A percentile compares a stretch with the other conserved stretches of the same genome.
phyloP scores from a whole-genome alignment of 2,888 invertebrate genomes.

The Rhaphigaster nebulosa region DNA sequence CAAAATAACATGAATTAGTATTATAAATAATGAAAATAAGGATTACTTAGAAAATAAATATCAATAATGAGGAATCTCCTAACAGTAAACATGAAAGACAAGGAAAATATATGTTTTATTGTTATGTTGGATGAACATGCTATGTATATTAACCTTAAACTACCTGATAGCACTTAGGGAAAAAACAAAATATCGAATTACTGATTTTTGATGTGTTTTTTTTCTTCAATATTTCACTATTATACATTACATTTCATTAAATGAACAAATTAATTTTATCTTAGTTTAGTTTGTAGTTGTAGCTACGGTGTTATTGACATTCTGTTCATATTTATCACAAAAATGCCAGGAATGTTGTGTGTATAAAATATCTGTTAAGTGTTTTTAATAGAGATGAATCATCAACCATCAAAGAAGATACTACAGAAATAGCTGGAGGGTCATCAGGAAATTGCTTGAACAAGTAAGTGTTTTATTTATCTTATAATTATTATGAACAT shows the following conservation, averaged over 20 bases:
- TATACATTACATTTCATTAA: not conserved
- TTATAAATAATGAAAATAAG: no score
- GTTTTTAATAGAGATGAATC: slow-evolving; percentile 41
- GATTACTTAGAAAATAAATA: no score
- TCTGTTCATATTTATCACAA: not conserved
- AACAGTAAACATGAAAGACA: no score
- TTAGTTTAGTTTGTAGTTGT: not conserved
- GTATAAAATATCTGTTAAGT: slow-evolving; percentile 22
- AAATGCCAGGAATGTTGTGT: slow-evolving; percentile 20
- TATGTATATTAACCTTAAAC: not conserved
- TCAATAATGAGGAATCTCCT: no score
- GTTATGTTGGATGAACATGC: not conserved
- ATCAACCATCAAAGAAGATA: not conserved
- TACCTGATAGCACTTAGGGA: not conserved
- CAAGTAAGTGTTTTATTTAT: slow-evolving; percentile 40
- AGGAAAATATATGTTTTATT: not conserved
- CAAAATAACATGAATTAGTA: no score
- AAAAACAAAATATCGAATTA: not conserved
- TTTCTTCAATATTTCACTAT: no score
- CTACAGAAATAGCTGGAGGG: slow-evolving; percentile 40
- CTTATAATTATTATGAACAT: not conserved
- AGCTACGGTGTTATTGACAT: not conserved
- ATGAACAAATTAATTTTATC: not conserved
- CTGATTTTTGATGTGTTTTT: not conserved
- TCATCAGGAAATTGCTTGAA: slow-evolving; percentile 35